Evolutionary conservation across 2,888 invertebrate species (phyloP).

Genomic region (Sinohyriopsis cumingii): DNA sequence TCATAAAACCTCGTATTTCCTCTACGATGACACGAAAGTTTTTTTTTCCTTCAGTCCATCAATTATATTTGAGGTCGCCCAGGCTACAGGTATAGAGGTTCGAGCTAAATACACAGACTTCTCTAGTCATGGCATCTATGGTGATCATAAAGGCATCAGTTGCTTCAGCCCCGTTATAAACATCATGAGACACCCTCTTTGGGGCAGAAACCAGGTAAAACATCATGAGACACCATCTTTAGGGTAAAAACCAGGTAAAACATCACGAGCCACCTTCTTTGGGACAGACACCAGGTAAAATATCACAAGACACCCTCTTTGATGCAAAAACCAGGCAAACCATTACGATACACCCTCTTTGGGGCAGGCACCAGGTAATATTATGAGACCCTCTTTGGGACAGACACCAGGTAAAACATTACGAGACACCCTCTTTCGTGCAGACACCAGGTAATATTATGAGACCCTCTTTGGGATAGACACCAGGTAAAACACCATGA

Average conservation of each 20-base stretch:
- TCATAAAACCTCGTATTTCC: no score
- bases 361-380: no score
- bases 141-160: conserved; percentile 62
- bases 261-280: no score
- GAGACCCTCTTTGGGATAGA: no score
- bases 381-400: no score
- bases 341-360: no score
- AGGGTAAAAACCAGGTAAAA: no score
- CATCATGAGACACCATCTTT: neutral
- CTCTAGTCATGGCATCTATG: conserved; percentile 40
- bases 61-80: conserved; percentile 45
- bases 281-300: conserved; percentile 68
- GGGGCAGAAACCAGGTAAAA: conserved; percentile 69
- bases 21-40: no score
- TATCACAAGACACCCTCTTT: no score
- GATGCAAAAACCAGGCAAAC: no score
- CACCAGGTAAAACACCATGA: conserved; percentile 48
- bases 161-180: conserved; percentile 70
- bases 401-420: conserved; percentile 48
- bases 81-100: conserved; percentile 52
- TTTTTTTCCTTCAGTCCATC: conserved; percentile 36
- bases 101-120: conserved; percentile 57
- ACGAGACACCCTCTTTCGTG: conserved; percentile 70
- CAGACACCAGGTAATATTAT: conserved; percentile 62
- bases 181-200: conserved; percentile 69